Evolutionary conservation across 37 sponge, comb jelly and placozoan genomes (phyloP).

Genomic region (Aplysina aerophoba): DNA sequence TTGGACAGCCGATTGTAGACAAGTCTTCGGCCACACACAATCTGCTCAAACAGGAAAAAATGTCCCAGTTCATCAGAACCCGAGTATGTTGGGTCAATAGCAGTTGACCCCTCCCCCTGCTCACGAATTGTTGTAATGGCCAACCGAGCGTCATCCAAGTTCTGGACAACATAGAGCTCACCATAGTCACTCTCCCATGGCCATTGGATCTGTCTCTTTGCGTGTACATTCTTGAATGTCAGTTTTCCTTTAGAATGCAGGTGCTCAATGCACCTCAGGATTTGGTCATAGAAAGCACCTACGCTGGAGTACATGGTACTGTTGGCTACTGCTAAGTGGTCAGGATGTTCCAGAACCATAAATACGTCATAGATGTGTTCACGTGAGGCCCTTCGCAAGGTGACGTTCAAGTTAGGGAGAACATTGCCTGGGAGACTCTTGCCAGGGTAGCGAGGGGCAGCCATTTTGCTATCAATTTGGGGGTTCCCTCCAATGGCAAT

Average conservation of each 20-base stretch:
- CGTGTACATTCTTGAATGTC: neutral
- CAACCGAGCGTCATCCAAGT: conserved; percentile 10
- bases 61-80: conserved; percentile 39
- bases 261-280: conserved; percentile 29
- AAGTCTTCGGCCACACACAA: conserved; percentile 36
- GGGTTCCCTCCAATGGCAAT: conserved; percentile 52
- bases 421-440: conserved; percentile 45
- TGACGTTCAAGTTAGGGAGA: conserved; percentile 41
- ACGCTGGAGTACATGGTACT: conserved; percentile 40
- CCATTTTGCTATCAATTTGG: conserved; percentile 16
- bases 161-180: conserved; percentile 1
- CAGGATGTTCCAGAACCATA: conserved; percentile 56
- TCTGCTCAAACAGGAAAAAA: conserved; percentile 61
- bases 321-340: neutral
- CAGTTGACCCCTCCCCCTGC: conserved; percentile 59
- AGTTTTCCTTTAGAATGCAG: neutral
- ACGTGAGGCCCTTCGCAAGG: conserved; percentile 1
- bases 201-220: conserved; percentile 34
- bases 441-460: conserved; percentile 36
- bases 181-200: conserved; percentile 33
- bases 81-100: conserved; percentile 23
- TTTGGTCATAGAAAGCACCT: conserved; percentile 67
- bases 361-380: conserved; percentile 46
- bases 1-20: conserved; percentile 1
- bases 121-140: conserved; percentile 40